Conservation (phyloP, 2,888 invertebrate genomes). For the Pogonocherus hispidulus region DNA sequence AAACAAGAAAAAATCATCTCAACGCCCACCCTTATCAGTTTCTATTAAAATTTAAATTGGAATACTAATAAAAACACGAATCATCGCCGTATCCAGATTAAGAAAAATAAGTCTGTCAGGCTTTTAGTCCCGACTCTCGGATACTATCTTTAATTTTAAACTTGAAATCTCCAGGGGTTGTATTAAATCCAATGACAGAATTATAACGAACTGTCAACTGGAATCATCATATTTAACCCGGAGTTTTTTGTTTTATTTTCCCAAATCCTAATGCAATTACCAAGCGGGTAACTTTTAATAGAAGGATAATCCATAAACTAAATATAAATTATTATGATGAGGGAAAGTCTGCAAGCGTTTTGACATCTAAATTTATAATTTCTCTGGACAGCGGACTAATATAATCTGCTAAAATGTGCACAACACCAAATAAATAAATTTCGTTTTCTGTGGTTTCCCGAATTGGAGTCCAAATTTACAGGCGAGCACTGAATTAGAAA, state of each 20-base stretch:
- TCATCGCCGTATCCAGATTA: constrained; percentile 22
- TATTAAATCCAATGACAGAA: constrained; percentile 46
- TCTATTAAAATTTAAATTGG: constrained; percentile 25
- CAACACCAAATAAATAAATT: constrained; percentile 27
- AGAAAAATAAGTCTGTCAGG: constrained; percentile 20
- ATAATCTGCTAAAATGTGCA: constrained; percentile 30
- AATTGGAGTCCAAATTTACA: neutral
- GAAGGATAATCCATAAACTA: constrained; percentile 52
- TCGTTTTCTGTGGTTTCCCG: neutral
- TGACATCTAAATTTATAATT: constrained; percentile 51
- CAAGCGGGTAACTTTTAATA: constrained; percentile 50
- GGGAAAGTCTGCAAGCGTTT: constrained; percentile 38
- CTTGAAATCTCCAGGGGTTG: constrained; percentile 25
- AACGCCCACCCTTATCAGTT: constrained; percentile 10
- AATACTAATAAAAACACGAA: constrained; percentile 29
- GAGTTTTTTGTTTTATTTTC: constrained; percentile 33
- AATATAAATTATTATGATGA: constrained; percentile 47
- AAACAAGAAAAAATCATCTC: too few relatives aligned
- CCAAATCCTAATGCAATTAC: constrained; percentile 42
- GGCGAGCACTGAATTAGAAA: neutral
- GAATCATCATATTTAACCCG: constrained; percentile 38
- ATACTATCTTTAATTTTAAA: constrained; percentile 32
- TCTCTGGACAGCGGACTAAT: constrained; percentile 31
- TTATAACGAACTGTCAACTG: constrained; percentile 47
- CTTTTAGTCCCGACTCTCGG: neutral